Evolutionary conservation across 2,888 invertebrate genomes (phyloP).

Genomic region (Spisula subtruncata): DNA sequence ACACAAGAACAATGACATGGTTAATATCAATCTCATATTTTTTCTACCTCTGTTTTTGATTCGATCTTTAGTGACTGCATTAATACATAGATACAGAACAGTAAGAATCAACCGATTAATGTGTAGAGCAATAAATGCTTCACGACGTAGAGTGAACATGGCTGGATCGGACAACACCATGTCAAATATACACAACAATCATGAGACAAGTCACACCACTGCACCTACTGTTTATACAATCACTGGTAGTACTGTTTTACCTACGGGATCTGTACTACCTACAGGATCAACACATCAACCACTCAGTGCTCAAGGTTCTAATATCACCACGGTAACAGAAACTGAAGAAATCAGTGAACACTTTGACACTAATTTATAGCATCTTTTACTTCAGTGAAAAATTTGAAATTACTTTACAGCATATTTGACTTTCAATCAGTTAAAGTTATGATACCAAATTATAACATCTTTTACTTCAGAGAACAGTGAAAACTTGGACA

Average conservation of each 20-base stretch:
- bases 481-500: not conserved
- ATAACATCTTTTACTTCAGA: too few species aligned
- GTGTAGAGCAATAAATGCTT: conserved; percentile 40
- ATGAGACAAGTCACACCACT: not conserved
- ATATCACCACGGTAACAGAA: conserved; percentile 39
- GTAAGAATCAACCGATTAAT: conserved; percentile 72
- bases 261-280: not conserved
- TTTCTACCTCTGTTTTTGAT: conserved; percentile 77
- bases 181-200: not conserved
- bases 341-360: conserved; percentile 27
- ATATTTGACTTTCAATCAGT: too few species aligned
- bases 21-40: conserved; percentile 72
- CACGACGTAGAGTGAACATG: not conserved
- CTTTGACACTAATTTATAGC: not conserved
- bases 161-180: not conserved
- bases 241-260: not conserved
- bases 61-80: conserved; percentile 77
- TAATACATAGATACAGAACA: conserved; percentile 77
- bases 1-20: conserved; percentile 35
- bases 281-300: conserved; percentile 12
- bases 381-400: too few species aligned
- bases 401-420: too few species aligned
- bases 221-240: not conserved
- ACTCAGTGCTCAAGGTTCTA: conserved; percentile 34
- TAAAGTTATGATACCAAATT: too few species aligned